Conservation (phyloP, 1,140 invertebrate species). For the honey bee (Apis mellifera) region Amel_HAv3.1 CM009931.2:15947501-15948000, state of each 20-base stretch:
- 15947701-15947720: constrained; percentile 34
- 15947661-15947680: constrained; percentile 72
- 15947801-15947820: no score
- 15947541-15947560: constrained; percentile 70
- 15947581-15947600: constrained; percentile 63
- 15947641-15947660: constrained; percentile 80
- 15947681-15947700: constrained; percentile 48
- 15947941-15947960: background rate
- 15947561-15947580: constrained; percentile 57
- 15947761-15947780: no score
- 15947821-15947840: no score
- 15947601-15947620: constrained; percentile 75
- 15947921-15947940: no score
- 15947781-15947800: no score
- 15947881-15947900: no score
- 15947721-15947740: constrained; percentile 22
- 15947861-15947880: no score
- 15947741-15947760: background rate
- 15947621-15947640: constrained; percentile 79
- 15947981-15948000: constrained; percentile 1
- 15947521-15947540: constrained; percentile 72
- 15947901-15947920: no score
- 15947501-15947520: constrained; percentile 79
- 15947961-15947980: background rate
- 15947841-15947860: no score